A percentile compares a stretch with the other conserved stretches of the same genome.
Conservation (phyloP, 2,113 vertebrate species). For the Onychostruthus taczanowskii region DNA sequence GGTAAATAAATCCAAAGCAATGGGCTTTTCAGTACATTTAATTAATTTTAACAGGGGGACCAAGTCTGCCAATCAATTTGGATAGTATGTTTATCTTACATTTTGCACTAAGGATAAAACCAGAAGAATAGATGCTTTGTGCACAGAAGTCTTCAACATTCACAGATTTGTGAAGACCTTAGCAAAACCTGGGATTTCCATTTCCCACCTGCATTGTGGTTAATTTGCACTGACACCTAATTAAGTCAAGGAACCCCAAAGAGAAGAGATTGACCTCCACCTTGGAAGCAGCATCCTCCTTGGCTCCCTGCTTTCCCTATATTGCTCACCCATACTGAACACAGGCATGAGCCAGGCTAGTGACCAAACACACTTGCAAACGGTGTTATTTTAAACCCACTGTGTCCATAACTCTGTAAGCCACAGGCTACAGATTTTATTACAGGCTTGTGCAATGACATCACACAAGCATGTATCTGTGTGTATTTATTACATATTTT, state of each 20-base stretch:
- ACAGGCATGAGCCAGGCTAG: not conserved
- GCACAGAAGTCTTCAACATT: not conserved
- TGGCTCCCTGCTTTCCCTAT: not conserved
- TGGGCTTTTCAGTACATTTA: not conserved
- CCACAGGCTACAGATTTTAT: not conserved
- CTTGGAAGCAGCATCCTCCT: not conserved
- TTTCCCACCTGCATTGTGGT: not conserved
- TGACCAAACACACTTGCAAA: not conserved
- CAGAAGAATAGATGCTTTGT: not conserved
- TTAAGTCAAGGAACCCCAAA: not conserved
- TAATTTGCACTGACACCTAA: not conserved
- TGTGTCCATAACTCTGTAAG: not conserved
- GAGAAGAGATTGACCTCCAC: not conserved
- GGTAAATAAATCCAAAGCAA: conserved; percentile 13
- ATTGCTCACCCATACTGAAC: not conserved
- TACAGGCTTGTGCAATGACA: not conserved
- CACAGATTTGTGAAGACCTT: not conserved
- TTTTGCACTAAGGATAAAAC: not conserved
- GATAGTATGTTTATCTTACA: not conserved
- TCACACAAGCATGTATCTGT: not conserved
- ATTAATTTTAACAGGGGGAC: not conserved
- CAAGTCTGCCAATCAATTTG: not conserved
- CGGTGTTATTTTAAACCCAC: not conserved
- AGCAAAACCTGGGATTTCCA: not conserved
- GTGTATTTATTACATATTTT: not conserved